Evolutionary conservation across 2,797 vertebrate species (phyloP), one percentile per base, ranked within the genome.

Genomic region (Gallirallus australis): DNA sequence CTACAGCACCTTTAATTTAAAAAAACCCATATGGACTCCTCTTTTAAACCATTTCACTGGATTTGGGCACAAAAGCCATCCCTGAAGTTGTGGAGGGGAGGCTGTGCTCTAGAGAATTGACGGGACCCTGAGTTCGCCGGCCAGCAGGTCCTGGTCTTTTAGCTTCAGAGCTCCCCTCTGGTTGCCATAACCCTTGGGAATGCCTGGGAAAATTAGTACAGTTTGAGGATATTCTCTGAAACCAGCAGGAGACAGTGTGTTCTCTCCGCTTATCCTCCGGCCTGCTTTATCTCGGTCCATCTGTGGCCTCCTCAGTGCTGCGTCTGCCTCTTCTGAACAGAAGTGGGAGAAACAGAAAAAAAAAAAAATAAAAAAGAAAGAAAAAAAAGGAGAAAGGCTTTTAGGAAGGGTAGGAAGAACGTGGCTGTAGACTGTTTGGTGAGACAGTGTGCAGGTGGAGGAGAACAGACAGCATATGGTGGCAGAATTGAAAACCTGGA

Each of bases 221-320:
- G 6, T 88, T 40, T 71, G 53, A 53, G 52, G 31, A 69, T 90
- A 40, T 61, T 90, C 57, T 54, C 40, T 82, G 42, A 84, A 82
- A 50, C 45, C 87, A 70, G 31, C 75, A 86, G 89, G 90, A 86
- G 78, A 91, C 52, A 53, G 68, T 66, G 25, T 77, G 59, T 95
- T 76, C 52, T 84, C 31, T 60, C 37, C 28, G 9, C 25, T 82
- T 83, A 12, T 18, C 48, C 64, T 90, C n/a, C 18, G 73, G 66
- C 48, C 48, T 70, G 35, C 31, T 90, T 57, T 53, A 4, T 54
- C n/a, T 76, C 54, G 52, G 63, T 90, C 80, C 73, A 25, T 81
- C 66, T 40, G 42, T 65, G 54, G 72, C 63, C 65, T 76, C 63
- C 65, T 66, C 31, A 61, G 31, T 9, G 15, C 35, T 33, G 9